Base-by-base conservation (phyloP, 2,797 vertebrate genomes). In the Characodon lateralis region DNA sequence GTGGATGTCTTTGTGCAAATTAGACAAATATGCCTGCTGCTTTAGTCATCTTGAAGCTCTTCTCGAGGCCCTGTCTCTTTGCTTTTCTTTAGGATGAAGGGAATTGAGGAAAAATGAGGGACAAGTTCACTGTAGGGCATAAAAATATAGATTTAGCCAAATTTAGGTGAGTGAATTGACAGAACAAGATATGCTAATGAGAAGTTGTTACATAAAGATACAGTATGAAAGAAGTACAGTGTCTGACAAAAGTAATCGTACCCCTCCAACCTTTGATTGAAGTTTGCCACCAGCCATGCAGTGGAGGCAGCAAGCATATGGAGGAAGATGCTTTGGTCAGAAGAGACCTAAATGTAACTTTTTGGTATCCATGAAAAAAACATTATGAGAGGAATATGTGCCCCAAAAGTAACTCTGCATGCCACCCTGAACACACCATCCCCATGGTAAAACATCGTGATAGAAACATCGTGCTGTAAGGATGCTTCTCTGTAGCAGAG, bases 1-100 rank as follows among this genome's bases (percentile, higher is more conserved):
- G 93, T 93, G 79, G 80, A 90, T 88, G 90, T 92, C 91, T 93
- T 90, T 90, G 90, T 92, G 91, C 88, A 90, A 93, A 94, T 94
- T 91, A 94, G 91, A 93, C 91, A 93, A 92, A 93, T 89, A 92
- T 91, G 90, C 87, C 86, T 7, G 58, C 90, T 91, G 87, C 86
- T 87, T 88, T 90, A 91, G 89, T 92, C 88, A 84, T 93, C 90
- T 85, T 53, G 1, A 73, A 78, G 86, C 87, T 86, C 81, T 83
- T 90, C 87, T 75, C 53, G 72, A 87, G 86, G 87, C 78, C 82
- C 77, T 85, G 83, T 92, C 89, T 87, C 77, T 85, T 77, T 87
- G 78, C 82, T 71, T 87, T 80, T 69, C 26, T 80, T 71, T 77
- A 72, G 74, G 74, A 80, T 58, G 9, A 74, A 76, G 78, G 24